Base-by-base conservation (phyloP, 2,113 vertebrate species). In the Serinus canaria region DNA sequence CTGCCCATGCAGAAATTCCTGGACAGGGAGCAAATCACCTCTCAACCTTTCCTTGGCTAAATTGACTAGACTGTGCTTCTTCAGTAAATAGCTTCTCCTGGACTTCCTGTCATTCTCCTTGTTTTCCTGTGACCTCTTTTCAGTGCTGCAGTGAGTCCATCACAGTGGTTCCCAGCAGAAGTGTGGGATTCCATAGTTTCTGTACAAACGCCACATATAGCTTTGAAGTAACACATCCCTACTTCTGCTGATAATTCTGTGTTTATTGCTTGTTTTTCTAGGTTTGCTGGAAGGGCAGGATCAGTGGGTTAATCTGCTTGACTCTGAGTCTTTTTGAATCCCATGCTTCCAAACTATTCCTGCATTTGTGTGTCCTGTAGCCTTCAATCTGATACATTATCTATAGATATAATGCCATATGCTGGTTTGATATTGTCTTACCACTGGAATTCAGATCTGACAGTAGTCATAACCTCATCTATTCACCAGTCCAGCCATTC, bases 181-280 rank as follows among this genome's bases (percentile, higher is more conserved):
- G 4, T 24, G 33, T 44, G 33, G 21, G 23, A 78, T 82, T 67
- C 43, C 31, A 20, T 4, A 7, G 46, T 9, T 41, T 16, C 50
- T 62, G 6, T 31, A 28, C 30, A 82, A 87, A 66, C 4, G 4
- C 9, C n/a, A 39, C 2, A 1, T n/a, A 8, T 0, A 66, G 31
- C 22, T 89, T 33, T 41, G 39, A 41, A 39, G 9, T 59, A 46
- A 52, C 15, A 43, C 7, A 23, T 58, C 15, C 8, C 15, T 74
- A 1, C 13, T 87, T 86, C 77, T 64, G 8, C 6, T 47, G 31
- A 10, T 21, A 56, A 10, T n/a, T 35, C 24, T 89, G 13, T 72
- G 33, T 5, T 75, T 78, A 21, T 30, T 68, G 37, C 9, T 69
- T 20, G 33, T 19, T 78, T 84, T 31, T 2, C 46, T 58, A 62